Evolutionary conservation across 2,797 vertebrate genomes (phyloP).

Genomic region (Cichlasoma orientale): DNA sequence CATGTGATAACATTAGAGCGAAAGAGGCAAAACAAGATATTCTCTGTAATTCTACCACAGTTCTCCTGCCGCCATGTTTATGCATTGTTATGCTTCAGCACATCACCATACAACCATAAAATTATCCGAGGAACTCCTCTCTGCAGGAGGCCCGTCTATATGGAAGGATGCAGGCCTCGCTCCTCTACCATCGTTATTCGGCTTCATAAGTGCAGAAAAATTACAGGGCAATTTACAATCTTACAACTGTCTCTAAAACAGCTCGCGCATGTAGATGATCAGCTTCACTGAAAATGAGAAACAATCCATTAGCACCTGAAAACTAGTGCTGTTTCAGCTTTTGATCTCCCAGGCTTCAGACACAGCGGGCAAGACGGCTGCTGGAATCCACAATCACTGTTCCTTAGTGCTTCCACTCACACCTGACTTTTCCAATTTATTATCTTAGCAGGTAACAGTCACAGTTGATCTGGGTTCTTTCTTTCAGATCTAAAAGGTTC

Average conservation of each 20-base stretch:
- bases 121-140: slow-evolving; percentile 6
- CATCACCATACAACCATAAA: slow-evolving; percentile 16
- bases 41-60: background rate
- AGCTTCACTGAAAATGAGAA: slow-evolving; percentile 19
- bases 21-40: background rate
- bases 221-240: background rate
- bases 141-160: slow-evolving; percentile 22
- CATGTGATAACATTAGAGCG: background rate
- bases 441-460: slow-evolving; percentile 4
- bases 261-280: background rate
- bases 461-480: slow-evolving; percentile 10
- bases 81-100: slow-evolving; percentile 6
- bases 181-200: background rate
- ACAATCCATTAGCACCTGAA: background rate
- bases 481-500: background rate
- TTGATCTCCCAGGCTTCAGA: background rate
- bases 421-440: slow-evolving; percentile 19
- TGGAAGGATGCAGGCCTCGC: background rate
- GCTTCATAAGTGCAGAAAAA: background rate
- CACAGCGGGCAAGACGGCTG: background rate
- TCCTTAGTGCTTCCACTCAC: slow-evolving; percentile 14
- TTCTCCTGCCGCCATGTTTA: background rate
- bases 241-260: slow-evolving; percentile 6
- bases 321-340: background rate
- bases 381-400: slow-evolving; percentile 11